Conservation (phyloP, 2,113 vertebrate genomes). For the Meleagris gallopavo region DNA sequence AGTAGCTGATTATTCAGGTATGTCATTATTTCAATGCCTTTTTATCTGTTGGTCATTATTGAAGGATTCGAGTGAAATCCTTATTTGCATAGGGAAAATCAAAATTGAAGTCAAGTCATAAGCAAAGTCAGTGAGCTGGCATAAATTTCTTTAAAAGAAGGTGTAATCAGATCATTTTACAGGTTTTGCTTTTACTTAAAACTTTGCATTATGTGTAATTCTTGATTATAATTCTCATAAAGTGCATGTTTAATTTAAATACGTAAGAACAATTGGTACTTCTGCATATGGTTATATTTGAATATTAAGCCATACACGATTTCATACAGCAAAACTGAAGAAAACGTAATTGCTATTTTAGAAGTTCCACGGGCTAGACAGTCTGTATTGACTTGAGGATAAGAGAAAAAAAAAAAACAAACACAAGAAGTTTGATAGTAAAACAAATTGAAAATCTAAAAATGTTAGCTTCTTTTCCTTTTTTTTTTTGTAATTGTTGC, state of each 20-base stretch:
- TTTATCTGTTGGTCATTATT: constrained; percentile 70
- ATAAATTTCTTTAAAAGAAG: constrained; percentile 66
- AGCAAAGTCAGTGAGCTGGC: constrained; percentile 69
- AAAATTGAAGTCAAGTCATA: constrained; percentile 66
- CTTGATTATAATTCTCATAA: neutral
- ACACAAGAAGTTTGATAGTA: neutral
- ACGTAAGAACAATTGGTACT: neutral
- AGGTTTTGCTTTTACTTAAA: constrained; percentile 52
- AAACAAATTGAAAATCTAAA: neutral
- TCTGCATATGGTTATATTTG: neutral
- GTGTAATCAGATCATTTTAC: constrained; percentile 11
- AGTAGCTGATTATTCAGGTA: constrained; percentile 59
- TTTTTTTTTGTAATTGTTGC: neutral
- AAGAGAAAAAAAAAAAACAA: neutral
- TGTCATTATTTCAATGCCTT: constrained; percentile 64
- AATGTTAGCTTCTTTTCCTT: neutral
- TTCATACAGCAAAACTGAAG: neutral
- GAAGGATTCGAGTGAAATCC: constrained; percentile 65
- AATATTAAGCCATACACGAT: neutral
- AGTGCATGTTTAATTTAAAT: constrained; percentile 1
- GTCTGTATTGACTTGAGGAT: neutral
- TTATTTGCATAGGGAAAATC: constrained; percentile 70
- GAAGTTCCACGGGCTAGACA: neutral
- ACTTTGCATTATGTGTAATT: neutral
- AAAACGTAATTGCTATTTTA: neutral